Evolutionary conservation across 2,113 vertebrate species (phyloP), one percentile per base, ranked within the genome.

Genomic region (Erinaceus europaeus): DNA sequence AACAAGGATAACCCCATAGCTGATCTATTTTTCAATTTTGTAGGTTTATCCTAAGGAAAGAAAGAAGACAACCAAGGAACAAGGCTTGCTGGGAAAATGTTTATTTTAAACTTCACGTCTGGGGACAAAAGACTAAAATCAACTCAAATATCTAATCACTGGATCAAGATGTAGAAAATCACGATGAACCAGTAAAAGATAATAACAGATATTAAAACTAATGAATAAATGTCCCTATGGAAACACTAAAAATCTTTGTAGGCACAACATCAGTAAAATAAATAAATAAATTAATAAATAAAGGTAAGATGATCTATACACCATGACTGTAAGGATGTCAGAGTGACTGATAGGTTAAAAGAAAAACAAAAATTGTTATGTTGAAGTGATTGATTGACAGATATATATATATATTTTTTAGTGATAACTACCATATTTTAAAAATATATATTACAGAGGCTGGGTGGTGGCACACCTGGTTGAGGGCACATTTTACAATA

Each of bases 101-200:
- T 90, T 61, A 67, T 73, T 86, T 80, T 84, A 86, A 94, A 77
- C 36, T 74, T 72, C 44, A 44, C 29, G 1, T 69, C 44, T 93
- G 11, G 25, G 71, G 62, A 57, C 40, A 81, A 91, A 90, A 89
- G 46, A 68, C 68, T 68, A 73, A 88, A 71, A 68, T 76, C 27
- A 73, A 55, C 38, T 23, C 73, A 89, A 86, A 90, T 77, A 83
- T 44, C 34, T 18, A 90, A 75, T 3, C 5, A 62, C 15, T 68
- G 29, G n/a, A 76, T 83, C 61, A 48, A 83, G 25, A 77, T 88
- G 90, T 90, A 67, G 77, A 62, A 68, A 79, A 88, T 88, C 76
- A 73, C 91, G 57, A 80, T 62, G 59, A 11, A 64, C 6, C 34
- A 53, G 25, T 62, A 46, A n/a, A n/a, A n/a, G 1, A 62, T 68